These are phyloP conservation scores for Coptodon rendalli DNA, from an alignment of 2,113 vertebrate species.

Conservation along the genomic window DNA sequence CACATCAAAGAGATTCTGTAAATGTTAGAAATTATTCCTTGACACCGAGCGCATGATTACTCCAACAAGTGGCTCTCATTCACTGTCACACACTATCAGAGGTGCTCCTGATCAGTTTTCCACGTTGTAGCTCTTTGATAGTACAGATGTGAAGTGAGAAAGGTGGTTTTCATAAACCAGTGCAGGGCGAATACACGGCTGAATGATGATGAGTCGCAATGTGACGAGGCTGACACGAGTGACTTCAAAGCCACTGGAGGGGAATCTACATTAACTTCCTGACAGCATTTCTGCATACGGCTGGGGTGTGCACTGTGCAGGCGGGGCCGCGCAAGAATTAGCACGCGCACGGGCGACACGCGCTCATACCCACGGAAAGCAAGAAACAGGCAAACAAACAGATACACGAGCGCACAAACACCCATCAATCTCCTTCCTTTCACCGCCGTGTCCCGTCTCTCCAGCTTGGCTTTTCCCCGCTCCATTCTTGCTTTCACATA, in stretches of 20 bases:
- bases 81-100: conserved; percentile 31
- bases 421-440: neutral
- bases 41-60: neutral
- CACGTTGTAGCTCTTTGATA: conserved; percentile 4
- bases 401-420: neutral
- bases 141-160: conserved; percentile 6
- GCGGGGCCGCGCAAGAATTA: neutral
- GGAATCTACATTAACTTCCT: conserved; percentile 28
- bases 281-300: conserved; percentile 8
- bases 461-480: neutral
- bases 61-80: neutral
- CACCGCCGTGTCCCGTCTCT: neutral
- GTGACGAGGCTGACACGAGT: neutral
- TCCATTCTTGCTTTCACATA: conserved; percentile 4
- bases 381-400: neutral
- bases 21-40: neutral
- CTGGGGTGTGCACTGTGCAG: neutral
- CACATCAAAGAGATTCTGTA: neutral
- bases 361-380: neutral
- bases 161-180: conserved; percentile 3
- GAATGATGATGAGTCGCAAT: conserved; percentile 33
- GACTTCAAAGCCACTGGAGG: conserved; percentile 20
- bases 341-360: neutral
- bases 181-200: neutral
- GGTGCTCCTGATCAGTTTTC: conserved; percentile 17